Evolutionary conservation across 2,797 vertebrate species (phyloP).

Genomic region (Spea hammondii): DNA sequence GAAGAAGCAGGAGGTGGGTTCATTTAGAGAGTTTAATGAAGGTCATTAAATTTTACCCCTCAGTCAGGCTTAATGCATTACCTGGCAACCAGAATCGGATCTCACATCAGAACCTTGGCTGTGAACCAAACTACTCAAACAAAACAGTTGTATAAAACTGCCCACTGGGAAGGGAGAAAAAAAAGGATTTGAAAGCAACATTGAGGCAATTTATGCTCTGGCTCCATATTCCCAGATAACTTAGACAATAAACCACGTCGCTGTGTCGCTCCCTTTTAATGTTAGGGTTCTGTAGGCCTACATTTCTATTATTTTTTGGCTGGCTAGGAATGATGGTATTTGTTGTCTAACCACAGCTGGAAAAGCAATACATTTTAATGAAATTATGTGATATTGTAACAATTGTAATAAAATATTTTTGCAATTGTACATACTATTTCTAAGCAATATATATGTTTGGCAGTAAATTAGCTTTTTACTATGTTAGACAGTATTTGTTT

Average conservation of each 20-base stretch:
- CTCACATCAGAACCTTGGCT: slow-evolving; percentile 71
- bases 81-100: slow-evolving; percentile 74
- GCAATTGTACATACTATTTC: too few relatives aligned
- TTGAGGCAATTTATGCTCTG: slow-evolving; percentile 61
- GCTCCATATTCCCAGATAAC: slow-evolving; percentile 55
- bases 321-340: too few relatives aligned
- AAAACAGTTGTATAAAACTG: slow-evolving; percentile 67
- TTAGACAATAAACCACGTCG: slow-evolving; percentile 22
- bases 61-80: slow-evolving; percentile 72
- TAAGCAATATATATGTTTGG: too few relatives aligned
- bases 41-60: slow-evolving; percentile 75
- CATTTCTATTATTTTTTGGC: too few relatives aligned
- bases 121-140: slow-evolving; percentile 68
- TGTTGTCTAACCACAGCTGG: too few relatives aligned
- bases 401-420: too few relatives aligned
- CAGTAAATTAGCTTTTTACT: too few relatives aligned
- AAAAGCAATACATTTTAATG: too few relatives aligned
- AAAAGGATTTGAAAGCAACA: slow-evolving; percentile 63
- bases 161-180: slow-evolving; percentile 63
- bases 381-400: too few relatives aligned
- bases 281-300: too few relatives aligned
- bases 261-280: too few relatives aligned
- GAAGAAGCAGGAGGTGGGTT: slow-evolving; percentile 73
- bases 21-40: slow-evolving; percentile 73
- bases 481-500: too few relatives aligned